Percentiles rank a stretch among this genome's conserved stretches.
These are phyloP conservation scores for Sycophila texana DNA, from an alignment of 2,888 invertebrate species.

Conservation along the genomic window DNA sequence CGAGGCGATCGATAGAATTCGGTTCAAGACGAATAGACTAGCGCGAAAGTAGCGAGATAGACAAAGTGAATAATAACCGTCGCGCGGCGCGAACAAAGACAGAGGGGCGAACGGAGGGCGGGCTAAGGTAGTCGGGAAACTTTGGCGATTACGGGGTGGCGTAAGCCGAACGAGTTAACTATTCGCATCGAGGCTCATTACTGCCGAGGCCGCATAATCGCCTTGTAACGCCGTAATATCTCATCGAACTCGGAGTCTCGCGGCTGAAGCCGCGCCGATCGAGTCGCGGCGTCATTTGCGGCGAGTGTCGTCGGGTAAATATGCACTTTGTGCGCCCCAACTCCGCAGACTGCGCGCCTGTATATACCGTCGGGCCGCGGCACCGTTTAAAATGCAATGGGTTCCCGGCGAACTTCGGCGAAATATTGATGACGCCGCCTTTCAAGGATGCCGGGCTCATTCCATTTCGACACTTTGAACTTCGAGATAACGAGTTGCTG, in stretches of 20 bases:
- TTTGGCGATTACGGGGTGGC: conserved; percentile 39
- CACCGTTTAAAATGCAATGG: too few species aligned
- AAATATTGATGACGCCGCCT: too few species aligned
- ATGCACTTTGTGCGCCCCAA: conserved; percentile 23
- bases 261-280: background rate
- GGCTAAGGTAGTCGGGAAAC: conserved; percentile 22
- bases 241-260: conserved; percentile 29
- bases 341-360: background rate
- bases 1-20: too few species aligned
- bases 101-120: background rate
- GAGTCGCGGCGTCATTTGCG: background rate
- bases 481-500: too few species aligned
- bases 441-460: too few species aligned
- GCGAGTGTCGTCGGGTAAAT: conserved; percentile 12
- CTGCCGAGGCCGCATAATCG: conserved; percentile 18
- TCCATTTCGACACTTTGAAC: too few species aligned
- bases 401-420: too few species aligned
- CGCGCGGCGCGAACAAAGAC: background rate
- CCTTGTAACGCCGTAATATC: conserved; percentile 32
- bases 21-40: too few species aligned
- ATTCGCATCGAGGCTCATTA: conserved; percentile 38
- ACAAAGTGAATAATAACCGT: background rate
- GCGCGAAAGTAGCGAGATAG: too few species aligned
- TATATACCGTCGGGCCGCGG: background rate
- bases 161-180: conserved; percentile 28